Percentiles rank a stretch among this genome's conserved stretches.
These are phyloP conservation scores for Crenuchus spilurus DNA, from an alignment of 2,797 vertebrate species.

Conservation along the genomic window DNA sequence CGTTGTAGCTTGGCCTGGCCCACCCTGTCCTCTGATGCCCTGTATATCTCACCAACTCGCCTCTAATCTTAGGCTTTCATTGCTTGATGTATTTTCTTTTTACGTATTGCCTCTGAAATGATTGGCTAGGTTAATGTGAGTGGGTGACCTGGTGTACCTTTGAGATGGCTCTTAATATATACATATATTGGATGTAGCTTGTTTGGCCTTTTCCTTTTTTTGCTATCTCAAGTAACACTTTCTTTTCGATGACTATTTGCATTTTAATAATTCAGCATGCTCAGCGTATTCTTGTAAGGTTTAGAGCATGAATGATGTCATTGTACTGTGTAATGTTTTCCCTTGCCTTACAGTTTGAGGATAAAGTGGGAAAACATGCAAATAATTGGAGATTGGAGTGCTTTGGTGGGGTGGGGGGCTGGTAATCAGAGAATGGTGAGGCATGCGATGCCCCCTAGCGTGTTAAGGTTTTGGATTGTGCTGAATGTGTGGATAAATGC, in stretches of 20 bases:
- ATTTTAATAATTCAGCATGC: not conserved
- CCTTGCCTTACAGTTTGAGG: slow-evolving; percentile 32
- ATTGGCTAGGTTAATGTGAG: slow-evolving; percentile 18
- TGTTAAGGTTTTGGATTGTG: not conserved
- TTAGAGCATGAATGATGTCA: slow-evolving; percentile 10
- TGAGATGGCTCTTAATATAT: slow-evolving; percentile 2
- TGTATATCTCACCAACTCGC: slow-evolving; percentile 17
- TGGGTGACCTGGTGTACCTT: slow-evolving; percentile 13
- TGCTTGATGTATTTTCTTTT: slow-evolving; percentile 25
- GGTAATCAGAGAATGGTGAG: not conserved
- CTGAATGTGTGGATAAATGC: not conserved
- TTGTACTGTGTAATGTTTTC: slow-evolving; percentile 31
- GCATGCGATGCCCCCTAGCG: slow-evolving; percentile 27
- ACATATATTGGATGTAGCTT: not conserved
- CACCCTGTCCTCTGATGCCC: slow-evolving; percentile 20
- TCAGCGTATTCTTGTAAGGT: not conserved
- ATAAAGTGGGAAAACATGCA: slow-evolving; percentile 33
- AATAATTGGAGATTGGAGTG: slow-evolving; percentile 26
- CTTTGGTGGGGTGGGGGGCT: slow-evolving; percentile 1
- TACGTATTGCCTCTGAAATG: slow-evolving; percentile 12
- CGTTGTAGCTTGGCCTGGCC: slow-evolving; percentile 32
- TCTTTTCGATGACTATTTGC: slow-evolving; percentile 5
- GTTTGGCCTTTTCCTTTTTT: not conserved
- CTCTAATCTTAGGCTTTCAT: slow-evolving; percentile 29
- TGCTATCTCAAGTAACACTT: slow-evolving; percentile 3